Evolutionary conservation across 2,113 vertebrate species (phyloP).

Genomic region (Arizona elegans): DNA sequence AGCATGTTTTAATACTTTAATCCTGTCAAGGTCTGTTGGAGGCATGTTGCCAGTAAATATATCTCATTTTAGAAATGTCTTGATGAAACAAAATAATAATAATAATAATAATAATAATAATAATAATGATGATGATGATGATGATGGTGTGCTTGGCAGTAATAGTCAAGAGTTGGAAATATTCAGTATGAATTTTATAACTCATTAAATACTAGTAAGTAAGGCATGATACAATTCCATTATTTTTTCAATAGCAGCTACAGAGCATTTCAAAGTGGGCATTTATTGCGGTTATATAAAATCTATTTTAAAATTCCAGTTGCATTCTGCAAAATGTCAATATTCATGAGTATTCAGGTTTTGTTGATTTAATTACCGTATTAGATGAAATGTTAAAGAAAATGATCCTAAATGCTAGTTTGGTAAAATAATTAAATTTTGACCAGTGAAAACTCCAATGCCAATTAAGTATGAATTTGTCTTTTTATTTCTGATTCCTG

Average conservation of each 20-base stretch:
- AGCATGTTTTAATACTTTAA: constrained; percentile 58
- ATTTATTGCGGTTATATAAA: constrained; percentile 20
- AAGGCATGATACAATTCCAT: constrained; percentile 33
- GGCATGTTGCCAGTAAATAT: constrained; percentile 41
- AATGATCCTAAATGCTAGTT: constrained; percentile 9
- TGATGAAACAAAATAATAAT: neutral
- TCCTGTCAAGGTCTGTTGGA: constrained; percentile 55
- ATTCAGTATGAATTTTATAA: constrained; percentile 50
- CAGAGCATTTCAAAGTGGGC: constrained; percentile 16
- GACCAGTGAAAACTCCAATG: neutral
- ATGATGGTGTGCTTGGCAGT: constrained; percentile 22
- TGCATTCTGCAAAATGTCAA: constrained; percentile 36
- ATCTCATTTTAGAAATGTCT: constrained; percentile 32
- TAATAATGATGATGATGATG: no score
- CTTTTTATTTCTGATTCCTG: neutral
- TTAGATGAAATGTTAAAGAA: constrained; percentile 34
- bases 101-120: no score
- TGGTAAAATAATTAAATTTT: neutral
- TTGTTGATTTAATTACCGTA: constrained; percentile 26
- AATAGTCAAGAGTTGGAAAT: constrained; percentile 52
- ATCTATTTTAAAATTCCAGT: constrained; percentile 27
- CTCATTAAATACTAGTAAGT: constrained; percentile 49
- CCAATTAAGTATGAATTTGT: neutral
- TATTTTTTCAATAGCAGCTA: constrained; percentile 35
- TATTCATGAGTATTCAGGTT: constrained; percentile 29